phyloP scores from a whole-genome alignment of 2,888 invertebrate species.

The Temnothorax rugatulus region DNA sequence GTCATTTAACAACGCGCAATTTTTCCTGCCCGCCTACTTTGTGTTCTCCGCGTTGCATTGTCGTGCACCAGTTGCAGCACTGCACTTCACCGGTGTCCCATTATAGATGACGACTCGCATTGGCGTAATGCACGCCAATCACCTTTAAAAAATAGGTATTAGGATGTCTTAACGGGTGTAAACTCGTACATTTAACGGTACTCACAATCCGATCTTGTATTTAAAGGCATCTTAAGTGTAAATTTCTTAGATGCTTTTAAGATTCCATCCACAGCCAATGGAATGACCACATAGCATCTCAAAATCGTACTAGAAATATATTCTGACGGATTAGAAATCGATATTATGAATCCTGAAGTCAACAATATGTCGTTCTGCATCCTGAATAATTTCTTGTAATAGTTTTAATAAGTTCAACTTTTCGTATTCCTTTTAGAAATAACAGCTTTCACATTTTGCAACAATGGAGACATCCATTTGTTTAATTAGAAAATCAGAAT shows the following conservation, averaged over 20 bases:
- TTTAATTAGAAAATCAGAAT: neutral
- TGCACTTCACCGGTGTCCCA: constrained; percentile 75
- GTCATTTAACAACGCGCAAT: constrained; percentile 44
- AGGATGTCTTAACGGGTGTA: neutral
- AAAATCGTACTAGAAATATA: neutral
- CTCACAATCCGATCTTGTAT: neutral
- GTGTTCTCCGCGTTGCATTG: constrained; percentile 60
- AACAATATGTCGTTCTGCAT: neutral
- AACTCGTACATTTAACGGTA: neutral
- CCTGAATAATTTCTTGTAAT: neutral
- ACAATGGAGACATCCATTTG: neutral
- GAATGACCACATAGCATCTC: neutral
- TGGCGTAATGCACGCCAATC: constrained; percentile 67
- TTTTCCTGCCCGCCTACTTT: constrained; percentile 41
- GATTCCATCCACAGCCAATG: neutral
- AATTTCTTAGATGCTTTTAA: neutral
- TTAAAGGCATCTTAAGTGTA: neutral
- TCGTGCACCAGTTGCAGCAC: constrained; percentile 64
- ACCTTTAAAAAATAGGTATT: neutral
- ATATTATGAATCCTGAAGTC: neutral
- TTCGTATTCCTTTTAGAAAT: constrained; percentile 1
- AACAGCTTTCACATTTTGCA: neutral
- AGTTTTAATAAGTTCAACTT: neutral
- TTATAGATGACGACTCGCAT: constrained; percentile 79
- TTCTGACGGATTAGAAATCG: neutral